These are phyloP conservation scores for Tineola bisselliella DNA, from an alignment of 2,888 invertebrate species.

Conservation along the genomic window DNA sequence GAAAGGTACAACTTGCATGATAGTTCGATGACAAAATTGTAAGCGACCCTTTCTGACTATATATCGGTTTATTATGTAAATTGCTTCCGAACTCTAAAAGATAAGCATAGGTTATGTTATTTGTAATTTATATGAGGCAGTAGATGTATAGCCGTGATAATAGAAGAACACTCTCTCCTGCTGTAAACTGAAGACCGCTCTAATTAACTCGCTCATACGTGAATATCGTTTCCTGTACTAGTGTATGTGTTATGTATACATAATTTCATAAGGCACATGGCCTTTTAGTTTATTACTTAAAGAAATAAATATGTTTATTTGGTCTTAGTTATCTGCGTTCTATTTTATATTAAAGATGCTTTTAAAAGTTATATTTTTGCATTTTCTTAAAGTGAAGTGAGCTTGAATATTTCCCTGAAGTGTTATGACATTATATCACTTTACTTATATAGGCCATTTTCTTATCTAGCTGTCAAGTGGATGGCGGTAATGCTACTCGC, in stretches of 20 bases:
- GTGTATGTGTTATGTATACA: not conserved
- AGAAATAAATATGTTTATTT: too few relatives aligned
- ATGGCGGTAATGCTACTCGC: not conserved
- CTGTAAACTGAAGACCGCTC: constrained; percentile 2
- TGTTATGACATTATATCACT: not conserved
- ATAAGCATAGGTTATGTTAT: constrained; percentile 49
- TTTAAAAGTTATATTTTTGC: not conserved
- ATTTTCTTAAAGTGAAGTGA: not conserved
- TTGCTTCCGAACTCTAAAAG: constrained; percentile 39
- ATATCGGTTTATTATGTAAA: constrained; percentile 58
- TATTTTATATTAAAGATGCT: not conserved
- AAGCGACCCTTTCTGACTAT: constrained; percentile 46
- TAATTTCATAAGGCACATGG: not conserved
- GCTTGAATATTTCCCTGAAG: not conserved
- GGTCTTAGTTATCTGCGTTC: too few relatives aligned
- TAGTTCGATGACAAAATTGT: constrained; percentile 53
- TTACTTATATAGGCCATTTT: not conserved
- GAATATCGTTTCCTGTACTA: not conserved
- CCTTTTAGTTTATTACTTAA: not conserved
- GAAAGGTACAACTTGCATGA: not conserved
- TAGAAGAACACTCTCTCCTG: constrained; percentile 2
- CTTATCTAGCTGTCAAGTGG: not conserved
- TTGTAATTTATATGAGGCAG: not conserved
- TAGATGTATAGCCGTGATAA: not conserved
- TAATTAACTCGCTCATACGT: not conserved